Evolutionary conservation across 2,888 invertebrate species (phyloP).

Genomic region (Torymus texanus): DNA sequence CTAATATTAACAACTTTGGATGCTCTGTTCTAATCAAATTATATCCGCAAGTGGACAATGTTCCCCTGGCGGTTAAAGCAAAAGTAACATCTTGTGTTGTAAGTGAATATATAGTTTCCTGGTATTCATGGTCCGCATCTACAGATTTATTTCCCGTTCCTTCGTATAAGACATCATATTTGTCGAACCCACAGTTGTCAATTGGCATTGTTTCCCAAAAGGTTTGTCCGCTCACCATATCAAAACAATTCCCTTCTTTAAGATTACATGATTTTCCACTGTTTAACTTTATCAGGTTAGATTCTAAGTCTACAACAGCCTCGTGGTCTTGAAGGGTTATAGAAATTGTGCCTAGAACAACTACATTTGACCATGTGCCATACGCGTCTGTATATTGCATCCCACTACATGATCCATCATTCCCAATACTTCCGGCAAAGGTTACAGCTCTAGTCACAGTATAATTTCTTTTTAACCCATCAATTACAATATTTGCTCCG

Average conservation of each 20-base stretch:
- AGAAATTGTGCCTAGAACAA: too few relatives aligned
- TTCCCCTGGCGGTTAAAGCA: background rate
- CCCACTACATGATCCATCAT: too few relatives aligned
- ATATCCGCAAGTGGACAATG: conserved; percentile 41
- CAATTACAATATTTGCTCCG: too few relatives aligned
- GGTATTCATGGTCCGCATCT: background rate
- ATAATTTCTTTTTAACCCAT: too few relatives aligned
- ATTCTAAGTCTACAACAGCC: background rate
- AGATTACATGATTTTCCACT: conserved; percentile 5
- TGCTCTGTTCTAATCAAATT: conserved; percentile 48
- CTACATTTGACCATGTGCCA: too few relatives aligned
- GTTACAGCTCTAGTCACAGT: too few relatives aligned
- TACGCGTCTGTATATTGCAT: too few relatives aligned
- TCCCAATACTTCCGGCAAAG: too few relatives aligned
- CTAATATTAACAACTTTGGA: conserved; percentile 39
- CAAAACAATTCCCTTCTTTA: background rate
- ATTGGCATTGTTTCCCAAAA: background rate
- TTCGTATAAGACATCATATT: conserved; percentile 10
- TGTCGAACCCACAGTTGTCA: conserved; percentile 2
- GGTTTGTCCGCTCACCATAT: background rate
- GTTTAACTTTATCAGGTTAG: conserved; percentile 6
- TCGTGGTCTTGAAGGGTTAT: background rate
- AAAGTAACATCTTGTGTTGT: conserved; percentile 14
- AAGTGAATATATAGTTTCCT: conserved; percentile 10
- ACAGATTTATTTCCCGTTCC: background rate